These are phyloP conservation scores for Vanessa atalanta DNA, from an alignment of 1,140 invertebrate genomes.

Conservation along the genomic window DNA sequence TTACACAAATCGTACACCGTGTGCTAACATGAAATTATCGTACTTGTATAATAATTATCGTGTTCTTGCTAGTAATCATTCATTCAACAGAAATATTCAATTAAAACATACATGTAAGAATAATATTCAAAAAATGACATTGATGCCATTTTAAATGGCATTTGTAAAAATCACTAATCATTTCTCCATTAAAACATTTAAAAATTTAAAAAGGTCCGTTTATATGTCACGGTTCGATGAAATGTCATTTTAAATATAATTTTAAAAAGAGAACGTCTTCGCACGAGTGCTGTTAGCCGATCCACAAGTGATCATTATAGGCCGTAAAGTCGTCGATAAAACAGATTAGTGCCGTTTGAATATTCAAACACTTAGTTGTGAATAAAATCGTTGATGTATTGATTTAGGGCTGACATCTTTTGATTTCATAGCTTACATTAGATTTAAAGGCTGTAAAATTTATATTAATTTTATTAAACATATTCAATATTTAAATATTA, in stretches of 20 bases:
- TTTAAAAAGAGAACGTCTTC: constrained; percentile 42
- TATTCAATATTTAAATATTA: constrained; percentile 12
- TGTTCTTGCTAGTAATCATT: too few relatives aligned
- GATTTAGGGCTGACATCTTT: constrained; percentile 39
- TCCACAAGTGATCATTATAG: constrained; percentile 68
- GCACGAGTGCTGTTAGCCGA: constrained; percentile 30
- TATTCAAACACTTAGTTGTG: constrained; percentile 66
- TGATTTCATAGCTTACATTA: constrained; percentile 22
- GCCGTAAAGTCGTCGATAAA: constrained; percentile 74
- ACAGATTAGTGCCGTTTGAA: constrained; percentile 70
- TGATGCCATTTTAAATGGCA: not conserved
- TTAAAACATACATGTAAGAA: too few relatives aligned
- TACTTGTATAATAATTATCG: too few relatives aligned
- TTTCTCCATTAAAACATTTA: constrained; percentile 10
- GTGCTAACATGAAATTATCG: too few relatives aligned
- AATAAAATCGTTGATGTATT: constrained; percentile 51
- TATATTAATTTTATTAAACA: constrained; percentile 24
- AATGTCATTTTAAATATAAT: constrained; percentile 19
- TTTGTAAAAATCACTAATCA: not conserved
- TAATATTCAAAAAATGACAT: too few relatives aligned
- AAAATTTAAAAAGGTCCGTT: constrained; percentile 22
- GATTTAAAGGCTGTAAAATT: constrained; percentile 16
- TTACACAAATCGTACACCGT: too few relatives aligned
- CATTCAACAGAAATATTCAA: too few relatives aligned
- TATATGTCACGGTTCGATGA: constrained; percentile 15